These are phyloP conservation scores for Drosophila mayri DNA, from an alignment of 1,140 invertebrate species.

Conservation along the genomic window DNA sequence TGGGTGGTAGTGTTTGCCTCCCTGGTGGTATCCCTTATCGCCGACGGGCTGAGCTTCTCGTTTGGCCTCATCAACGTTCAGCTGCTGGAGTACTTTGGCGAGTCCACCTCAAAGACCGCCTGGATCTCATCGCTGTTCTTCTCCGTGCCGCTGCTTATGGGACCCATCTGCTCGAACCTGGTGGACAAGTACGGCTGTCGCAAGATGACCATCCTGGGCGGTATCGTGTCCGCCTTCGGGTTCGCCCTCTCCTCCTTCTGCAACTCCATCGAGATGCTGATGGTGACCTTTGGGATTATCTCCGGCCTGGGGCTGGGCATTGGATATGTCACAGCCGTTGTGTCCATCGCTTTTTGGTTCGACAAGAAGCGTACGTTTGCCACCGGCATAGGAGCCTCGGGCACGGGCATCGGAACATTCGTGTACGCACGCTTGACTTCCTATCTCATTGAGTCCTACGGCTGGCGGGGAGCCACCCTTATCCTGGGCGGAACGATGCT, in stretches of 20 bases:
- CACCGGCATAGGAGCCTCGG: constrained; percentile 94
- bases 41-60: constrained; percentile 97
- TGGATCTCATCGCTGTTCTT: constrained; percentile 96
- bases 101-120: constrained; percentile 92
- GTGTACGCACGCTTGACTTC: constrained; percentile 91
- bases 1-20: constrained; percentile 95
- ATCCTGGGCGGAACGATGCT: constrained; percentile 93
- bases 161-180: constrained; percentile 89
- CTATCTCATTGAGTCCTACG: constrained; percentile 91
- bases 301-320: constrained; percentile 94
- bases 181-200: constrained; percentile 95
- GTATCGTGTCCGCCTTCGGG: constrained; percentile 91
- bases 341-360: constrained; percentile 98
- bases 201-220: constrained; percentile 92
- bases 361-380: constrained; percentile 96
- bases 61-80: constrained; percentile 96
- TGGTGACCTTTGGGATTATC: constrained; percentile 94
- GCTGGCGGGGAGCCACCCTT: constrained; percentile 94
- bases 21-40: constrained; percentile 95
- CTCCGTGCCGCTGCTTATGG: constrained; percentile 94
- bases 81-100: constrained; percentile 93
- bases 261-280: constrained; percentile 91
- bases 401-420: constrained; percentile 92
- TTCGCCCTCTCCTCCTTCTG: constrained; percentile 92
- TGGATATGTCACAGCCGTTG: constrained; percentile 95